These are phyloP conservation scores for Muntiacus reevesi DNA, from an alignment of 2,113 vertebrate species.

Conservation along the genomic window DNA sequence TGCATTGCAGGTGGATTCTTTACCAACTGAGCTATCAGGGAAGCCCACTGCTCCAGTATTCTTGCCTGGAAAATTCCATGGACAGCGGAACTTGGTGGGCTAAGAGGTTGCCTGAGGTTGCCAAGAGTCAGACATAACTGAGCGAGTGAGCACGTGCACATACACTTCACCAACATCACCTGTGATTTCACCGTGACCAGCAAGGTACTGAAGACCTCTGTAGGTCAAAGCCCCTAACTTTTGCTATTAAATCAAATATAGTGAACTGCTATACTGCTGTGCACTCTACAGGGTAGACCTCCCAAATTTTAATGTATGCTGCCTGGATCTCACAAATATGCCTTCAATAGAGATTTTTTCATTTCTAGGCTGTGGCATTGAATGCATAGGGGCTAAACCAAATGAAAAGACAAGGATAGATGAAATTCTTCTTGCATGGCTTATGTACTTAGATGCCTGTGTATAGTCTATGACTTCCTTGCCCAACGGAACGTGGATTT, in stretches of 20 bases:
- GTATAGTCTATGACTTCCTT: neutral
- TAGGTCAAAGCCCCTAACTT: neutral
- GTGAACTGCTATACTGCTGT: neutral
- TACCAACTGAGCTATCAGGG: neutral
- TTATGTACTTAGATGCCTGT: neutral
- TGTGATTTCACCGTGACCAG: neutral
- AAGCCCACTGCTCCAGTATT: neutral
- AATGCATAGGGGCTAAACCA: neutral
- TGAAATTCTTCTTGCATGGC: neutral
- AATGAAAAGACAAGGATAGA: neutral
- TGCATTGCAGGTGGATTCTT: neutral
- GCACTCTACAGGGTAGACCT: fast-evolving
- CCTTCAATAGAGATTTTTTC: neutral
- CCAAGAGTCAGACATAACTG: neutral
- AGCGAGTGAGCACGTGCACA: neutral
- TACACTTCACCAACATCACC: too few relatives aligned
- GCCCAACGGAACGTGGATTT: neutral
- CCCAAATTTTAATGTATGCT: neutral
- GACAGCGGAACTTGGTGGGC: neutral
- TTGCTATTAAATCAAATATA: neutral
- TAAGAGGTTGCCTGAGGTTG: neutral
- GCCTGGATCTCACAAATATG: neutral
- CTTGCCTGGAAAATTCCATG: neutral
- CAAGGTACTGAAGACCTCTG: fast-evolving
- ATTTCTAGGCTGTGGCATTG: neutral